Evolutionary conservation across 2,888 invertebrate species (phyloP), one percentile per base, ranked within the genome.

Genomic region (Halictus ligatus): DNA sequence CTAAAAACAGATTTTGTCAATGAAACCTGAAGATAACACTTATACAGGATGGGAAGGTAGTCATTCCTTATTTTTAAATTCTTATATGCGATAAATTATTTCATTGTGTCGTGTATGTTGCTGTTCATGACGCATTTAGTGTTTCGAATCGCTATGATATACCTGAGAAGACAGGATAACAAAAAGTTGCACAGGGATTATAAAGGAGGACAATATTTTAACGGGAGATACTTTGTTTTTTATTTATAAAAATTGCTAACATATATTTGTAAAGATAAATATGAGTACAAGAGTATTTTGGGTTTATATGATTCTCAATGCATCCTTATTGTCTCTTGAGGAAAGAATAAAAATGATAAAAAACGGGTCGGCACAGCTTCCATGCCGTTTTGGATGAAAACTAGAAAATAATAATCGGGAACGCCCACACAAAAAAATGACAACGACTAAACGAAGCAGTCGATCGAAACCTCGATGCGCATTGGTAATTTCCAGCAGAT

Each of bases 1-100:
- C 69, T 69, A 69, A 69, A 69, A 69, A 40, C 69, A 69, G 69
- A 69, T 69, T 69, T 69, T 69, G 21, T 40, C 40, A 69, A 64
- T 64, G 64, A 69, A 69, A 69, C 40, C 40, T 69, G 69, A 69
- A 40, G 18, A 69, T 69, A 35, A 69, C 40, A 69, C 69, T 69
- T 40, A 40, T 69, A 64, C 64, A 69, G 69, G 69, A 40, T 69
- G 69, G 69, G 40, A 40, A 69, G 40, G 69, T 35, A 69, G 69
- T 69, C 69, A 69, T 40, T 69, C 40, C 69, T 40, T 69, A 40
- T 69, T 69, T 69, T 40, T 69, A 40, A 40, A 69, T 69, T 40
- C 69, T 69, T 69, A 40, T 69, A 40, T 69, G 69, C 69, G 64
- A 64, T 64, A 64, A 29, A 64, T 64, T 64, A 29, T 64, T 64